These are phyloP conservation scores for Lepus europaeus DNA, from an alignment of 2,113 vertebrate genomes.

Conservation along the genomic window DNA sequence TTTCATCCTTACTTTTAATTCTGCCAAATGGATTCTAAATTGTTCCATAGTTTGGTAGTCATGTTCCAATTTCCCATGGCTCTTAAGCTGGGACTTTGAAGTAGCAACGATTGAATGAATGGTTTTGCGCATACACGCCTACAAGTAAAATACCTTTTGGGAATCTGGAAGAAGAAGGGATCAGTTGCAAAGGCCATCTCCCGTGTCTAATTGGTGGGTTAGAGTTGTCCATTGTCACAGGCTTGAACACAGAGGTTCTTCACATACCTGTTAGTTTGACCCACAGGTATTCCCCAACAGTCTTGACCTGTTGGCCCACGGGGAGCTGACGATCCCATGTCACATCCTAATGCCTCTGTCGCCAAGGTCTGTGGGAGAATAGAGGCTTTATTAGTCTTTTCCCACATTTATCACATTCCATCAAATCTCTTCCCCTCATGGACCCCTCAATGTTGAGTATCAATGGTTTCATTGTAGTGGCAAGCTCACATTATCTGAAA, in stretches of 20 bases:
- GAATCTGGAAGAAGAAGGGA: not conserved
- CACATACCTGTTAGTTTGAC: not conserved
- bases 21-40: not conserved
- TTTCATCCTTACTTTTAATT: not conserved
- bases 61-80: not conserved
- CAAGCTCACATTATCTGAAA: conserved; percentile 20
- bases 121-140: rapidly evolving
- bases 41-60: rapidly evolving
- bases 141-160: not conserved
- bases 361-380: conserved; percentile 43
- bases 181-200: not conserved
- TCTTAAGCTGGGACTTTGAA: not conserved
- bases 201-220: not conserved
- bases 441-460: conserved; percentile 15
- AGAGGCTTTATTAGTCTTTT: conserved; percentile 71
- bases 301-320: conserved; percentile 24
- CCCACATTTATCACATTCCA: conserved; percentile 78
- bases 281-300: conserved; percentile 42
- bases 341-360: conserved; percentile 39
- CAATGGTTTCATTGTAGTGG: conserved; percentile 70
- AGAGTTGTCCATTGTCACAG: not conserved
- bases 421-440: conserved; percentile 16
- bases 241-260: not conserved
- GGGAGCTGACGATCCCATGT: conserved; percentile 49
- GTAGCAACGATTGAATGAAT: rapidly evolving